phyloP scores from a whole-genome alignment of 2,888 invertebrate species.

The Parnassius orleans region DNA sequence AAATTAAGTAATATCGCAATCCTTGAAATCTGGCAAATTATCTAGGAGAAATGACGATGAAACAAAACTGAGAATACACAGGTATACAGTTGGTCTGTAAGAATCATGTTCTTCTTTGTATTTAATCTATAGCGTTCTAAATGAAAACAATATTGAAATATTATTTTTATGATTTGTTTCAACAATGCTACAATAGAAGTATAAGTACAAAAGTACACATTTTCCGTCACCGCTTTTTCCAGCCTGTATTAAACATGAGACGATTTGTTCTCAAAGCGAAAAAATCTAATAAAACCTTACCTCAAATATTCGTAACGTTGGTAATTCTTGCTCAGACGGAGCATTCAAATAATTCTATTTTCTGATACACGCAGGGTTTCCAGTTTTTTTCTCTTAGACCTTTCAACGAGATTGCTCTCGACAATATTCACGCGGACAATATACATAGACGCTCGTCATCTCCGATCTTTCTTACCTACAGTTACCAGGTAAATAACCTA shows the following conservation, averaged over 20 bases:
- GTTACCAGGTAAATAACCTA: conserved; percentile 28
- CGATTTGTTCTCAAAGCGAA: conserved; percentile 6
- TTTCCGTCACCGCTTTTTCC: not conserved
- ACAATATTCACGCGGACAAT: conserved; percentile 28
- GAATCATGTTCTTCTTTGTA: too few relatives aligned
- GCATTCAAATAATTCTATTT: conserved; percentile 19
- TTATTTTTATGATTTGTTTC: too few relatives aligned
- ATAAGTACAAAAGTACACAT: too few relatives aligned
- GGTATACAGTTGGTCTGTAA: too few relatives aligned
- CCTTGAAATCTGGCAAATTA: too few relatives aligned
- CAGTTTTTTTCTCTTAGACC: conserved; percentile 14
- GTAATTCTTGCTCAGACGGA: conserved; percentile 2
- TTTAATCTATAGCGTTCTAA: too few relatives aligned
- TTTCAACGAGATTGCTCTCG: conserved; percentile 28
- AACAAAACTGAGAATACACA: too few relatives aligned
- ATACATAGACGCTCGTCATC: conserved; percentile 28
- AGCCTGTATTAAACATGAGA: conserved; percentile 4
- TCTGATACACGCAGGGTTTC: not conserved
- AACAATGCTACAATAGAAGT: too few relatives aligned
- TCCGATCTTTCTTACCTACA: conserved; percentile 21
- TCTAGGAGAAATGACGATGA: too few relatives aligned
- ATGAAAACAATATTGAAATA: too few relatives aligned
- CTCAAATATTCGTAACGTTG: conserved; percentile 9
- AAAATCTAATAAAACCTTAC: conserved; percentile 15
- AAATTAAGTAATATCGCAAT: too few relatives aligned